Percentiles rank a stretch among this genome's conserved stretches.
Conservation (phyloP, 2,888 invertebrate genomes). For the Machimus rusticus region DNA sequence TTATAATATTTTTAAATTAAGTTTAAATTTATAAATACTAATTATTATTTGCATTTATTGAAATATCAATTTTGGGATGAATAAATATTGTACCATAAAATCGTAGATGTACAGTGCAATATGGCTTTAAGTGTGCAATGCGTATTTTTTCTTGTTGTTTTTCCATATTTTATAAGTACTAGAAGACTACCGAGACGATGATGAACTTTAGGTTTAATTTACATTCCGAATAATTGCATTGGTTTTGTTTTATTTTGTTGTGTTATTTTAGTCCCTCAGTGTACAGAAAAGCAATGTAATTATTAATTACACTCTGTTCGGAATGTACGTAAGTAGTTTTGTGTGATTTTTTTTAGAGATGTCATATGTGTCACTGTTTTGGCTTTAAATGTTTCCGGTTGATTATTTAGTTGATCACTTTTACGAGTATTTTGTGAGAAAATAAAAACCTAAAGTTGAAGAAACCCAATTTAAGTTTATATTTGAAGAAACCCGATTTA, state of each 20-base stretch:
- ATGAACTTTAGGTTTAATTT: neutral
- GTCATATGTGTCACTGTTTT: slow-evolving; percentile 11
- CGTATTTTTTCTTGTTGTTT: neutral
- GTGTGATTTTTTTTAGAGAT: slow-evolving; percentile 48
- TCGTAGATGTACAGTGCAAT: neutral
- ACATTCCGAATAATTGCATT: slow-evolving; percentile 31
- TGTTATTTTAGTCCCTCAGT: neutral
- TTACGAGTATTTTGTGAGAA: slow-evolving; percentile 22
- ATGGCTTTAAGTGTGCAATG: slow-evolving; percentile 17
- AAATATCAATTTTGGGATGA: neutral
- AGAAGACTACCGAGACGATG: neutral
- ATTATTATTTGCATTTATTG: neutral
- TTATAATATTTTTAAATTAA: neutral
- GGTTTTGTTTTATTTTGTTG: neutral
- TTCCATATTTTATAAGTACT: neutral
- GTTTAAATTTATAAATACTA: neutral
- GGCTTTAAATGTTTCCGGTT: slow-evolving; percentile 31
- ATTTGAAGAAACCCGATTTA: neutral
- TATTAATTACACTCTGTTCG: slow-evolving; percentile 1
- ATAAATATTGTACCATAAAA: neutral
- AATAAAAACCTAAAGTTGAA: neutral
- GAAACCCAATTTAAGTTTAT: neutral
- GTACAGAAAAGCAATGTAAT: neutral
- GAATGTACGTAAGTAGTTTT: slow-evolving; percentile 49
- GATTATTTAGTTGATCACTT: slow-evolving; percentile 8